Base-by-base conservation (phyloP, 1,140 invertebrate genomes). In the Hetaerina americana region DNA sequence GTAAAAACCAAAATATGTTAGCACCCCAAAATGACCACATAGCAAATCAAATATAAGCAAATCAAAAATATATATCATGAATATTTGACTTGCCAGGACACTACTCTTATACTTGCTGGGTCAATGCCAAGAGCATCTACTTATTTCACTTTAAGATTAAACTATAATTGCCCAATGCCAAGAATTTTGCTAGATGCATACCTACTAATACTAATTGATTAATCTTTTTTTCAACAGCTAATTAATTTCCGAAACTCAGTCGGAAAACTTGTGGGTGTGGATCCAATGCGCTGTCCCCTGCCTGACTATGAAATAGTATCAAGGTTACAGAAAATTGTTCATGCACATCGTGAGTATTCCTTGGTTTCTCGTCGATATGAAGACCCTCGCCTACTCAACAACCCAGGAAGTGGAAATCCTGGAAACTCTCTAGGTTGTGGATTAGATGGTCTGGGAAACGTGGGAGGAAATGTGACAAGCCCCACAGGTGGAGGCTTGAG, bases 221-320 rank as follows among this genome's bases (percentile, higher is more conserved):
- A n/a, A n/a, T n/a, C n/a, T n/a, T n/a, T n/a, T 40, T 68, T 27
- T 72, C 74, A 75, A 69, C 73, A 84, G 81, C 78, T 92, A 22
- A 85, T 87, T 74, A 91, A 87, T 76, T 90, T 93, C 76, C 84
- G 88, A 71, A 83, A 84, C 68, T 88, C 88, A 0, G 84, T 90
- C 2, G 85, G 85, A n/a, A 87, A 88, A 76, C 82, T 89, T 25
- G 76, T 90, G 22, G 27, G 88, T 5, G 85, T 90, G 71, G 84
- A 89, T 57, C 83, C 87, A 74, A 57, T 71, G 24, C 73, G 73
- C 69, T 73, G 73, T 15, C 87, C 88, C 27, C 86, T 89, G 70
- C 86, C 89, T 0, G 90, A 92, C 80, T 91, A 90, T 78, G 90
- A 92, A 78, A 85, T 92, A 74, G 87, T 91, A 67, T 87, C 88